Percentiles rank a stretch among this genome's conserved stretches.
Conservation (phyloP, 2,113 vertebrate species). For the Hemichromis elongatus region DNA sequence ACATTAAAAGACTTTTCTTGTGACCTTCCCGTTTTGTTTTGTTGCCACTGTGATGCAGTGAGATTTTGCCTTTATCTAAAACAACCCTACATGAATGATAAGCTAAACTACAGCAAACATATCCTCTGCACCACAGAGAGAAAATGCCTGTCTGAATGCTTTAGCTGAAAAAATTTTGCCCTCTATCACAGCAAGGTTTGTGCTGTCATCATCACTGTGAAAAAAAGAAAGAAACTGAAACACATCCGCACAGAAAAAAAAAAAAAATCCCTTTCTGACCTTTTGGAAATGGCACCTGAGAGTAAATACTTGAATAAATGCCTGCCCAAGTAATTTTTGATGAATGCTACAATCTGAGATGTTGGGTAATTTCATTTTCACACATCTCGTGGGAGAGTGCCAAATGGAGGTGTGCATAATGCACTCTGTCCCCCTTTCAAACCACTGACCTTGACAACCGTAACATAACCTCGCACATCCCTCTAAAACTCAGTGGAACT, state of each 20-base stretch:
- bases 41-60: conserved; percentile 15
- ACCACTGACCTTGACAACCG: conserved; percentile 52
- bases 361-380: conserved; percentile 62
- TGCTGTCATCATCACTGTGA: conserved; percentile 35
- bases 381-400: conserved; percentile 34
- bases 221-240: conserved; percentile 43
- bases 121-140: background rate
- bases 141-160: background rate
- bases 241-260: conserved; percentile 29
- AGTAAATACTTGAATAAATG: conserved; percentile 61
- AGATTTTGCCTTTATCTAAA: conserved; percentile 49
- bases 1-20: conserved; percentile 38
- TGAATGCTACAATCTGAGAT: conserved; percentile 59
- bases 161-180: conserved; percentile 35
- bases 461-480: conserved; percentile 48
- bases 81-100: conserved; percentile 43
- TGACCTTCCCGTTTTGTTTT: conserved; percentile 44
- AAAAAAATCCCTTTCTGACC: conserved; percentile 42
- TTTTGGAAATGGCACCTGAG: conserved; percentile 58
- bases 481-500: background rate
- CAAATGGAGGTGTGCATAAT: conserved; percentile 47
- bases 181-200: conserved; percentile 38
- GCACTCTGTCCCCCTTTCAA: conserved; percentile 33
- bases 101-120: conserved; percentile 31
- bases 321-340: conserved; percentile 54